These are phyloP conservation scores for Zaprionus kolodkinae DNA, from an alignment of 1,140 invertebrate genomes.

Conservation along the genomic window DNA sequence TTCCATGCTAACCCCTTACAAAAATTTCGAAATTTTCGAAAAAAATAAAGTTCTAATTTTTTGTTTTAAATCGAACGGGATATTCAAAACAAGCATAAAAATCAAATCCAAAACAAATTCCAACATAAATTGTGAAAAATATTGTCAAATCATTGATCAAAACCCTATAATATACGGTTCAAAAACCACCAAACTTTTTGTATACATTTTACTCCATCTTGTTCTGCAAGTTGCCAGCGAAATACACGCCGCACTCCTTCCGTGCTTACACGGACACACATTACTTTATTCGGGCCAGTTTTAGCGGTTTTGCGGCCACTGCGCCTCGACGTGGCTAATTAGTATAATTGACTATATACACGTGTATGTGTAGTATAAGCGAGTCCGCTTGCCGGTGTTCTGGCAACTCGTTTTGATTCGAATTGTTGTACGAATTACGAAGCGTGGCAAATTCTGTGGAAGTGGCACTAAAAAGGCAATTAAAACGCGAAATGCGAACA, in stretches of 20 bases:
- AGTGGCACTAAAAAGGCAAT: conserved; percentile 83
- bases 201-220: conserved; percentile 4
- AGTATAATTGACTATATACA: conserved; percentile 79
- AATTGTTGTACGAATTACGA: conserved; percentile 78
- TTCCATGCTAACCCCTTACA: too few species aligned
- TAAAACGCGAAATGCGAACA: conserved; percentile 69
- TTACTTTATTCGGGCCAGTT: conserved; percentile 64
- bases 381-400: conserved; percentile 40
- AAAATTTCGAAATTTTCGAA: too few species aligned
- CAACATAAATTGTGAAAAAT: too few species aligned
- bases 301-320: conserved; percentile 49
- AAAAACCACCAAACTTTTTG: background rate
- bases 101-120: too few species aligned
- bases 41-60: too few species aligned
- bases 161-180: too few species aligned
- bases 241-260: conserved; percentile 32
- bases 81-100: too few species aligned
- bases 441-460: conserved; percentile 81
- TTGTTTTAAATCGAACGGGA: too few species aligned
- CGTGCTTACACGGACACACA: conserved; percentile 54
- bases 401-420: conserved; percentile 60
- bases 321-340: conserved; percentile 63
- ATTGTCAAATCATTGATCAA: too few species aligned
- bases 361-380: conserved; percentile 23
- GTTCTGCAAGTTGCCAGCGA: conserved; percentile 11